These are phyloP conservation scores for Xanthorhoe designata DNA, from an alignment of 2,888 invertebrate species.

Conservation along the genomic window DNA sequence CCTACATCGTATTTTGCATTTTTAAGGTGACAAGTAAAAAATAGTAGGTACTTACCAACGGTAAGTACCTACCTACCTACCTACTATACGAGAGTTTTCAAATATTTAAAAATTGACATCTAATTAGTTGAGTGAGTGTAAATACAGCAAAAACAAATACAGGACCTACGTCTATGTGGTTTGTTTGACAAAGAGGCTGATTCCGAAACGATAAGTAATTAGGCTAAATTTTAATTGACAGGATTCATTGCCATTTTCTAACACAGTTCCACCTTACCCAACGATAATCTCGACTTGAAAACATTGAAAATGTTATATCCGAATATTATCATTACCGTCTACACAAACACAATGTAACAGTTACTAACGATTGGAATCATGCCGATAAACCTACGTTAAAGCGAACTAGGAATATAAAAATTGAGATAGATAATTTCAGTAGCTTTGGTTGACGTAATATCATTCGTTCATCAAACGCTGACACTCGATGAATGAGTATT, in stretches of 20 bases:
- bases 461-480: conserved; percentile 57
- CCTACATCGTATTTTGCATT: neutral
- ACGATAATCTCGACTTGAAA: conserved; percentile 68
- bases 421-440: conserved; percentile 84
- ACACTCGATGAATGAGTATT: conserved; percentile 67
- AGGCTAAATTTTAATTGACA: conserved; percentile 63
- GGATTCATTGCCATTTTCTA: conserved; percentile 65
- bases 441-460: conserved; percentile 82
- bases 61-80: too few species aligned
- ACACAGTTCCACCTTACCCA: conserved; percentile 82
- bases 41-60: neutral
- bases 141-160: neutral
- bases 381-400: conserved; percentile 83
- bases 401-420: conserved; percentile 82
- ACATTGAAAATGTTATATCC: conserved; percentile 60
- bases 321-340: conserved; percentile 64
- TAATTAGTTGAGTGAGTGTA: neutral
- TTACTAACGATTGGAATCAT: conserved; percentile 82
- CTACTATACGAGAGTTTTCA: neutral
- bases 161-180: too few species aligned
- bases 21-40: neutral
- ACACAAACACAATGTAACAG: conserved; percentile 70
- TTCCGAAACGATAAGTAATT: conserved; percentile 66
- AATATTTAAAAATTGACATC: neutral
- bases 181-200: conserved; percentile 44